Conservation (phyloP, 2,113 vertebrate species). For the Chloropsis hardwickii region DNA sequence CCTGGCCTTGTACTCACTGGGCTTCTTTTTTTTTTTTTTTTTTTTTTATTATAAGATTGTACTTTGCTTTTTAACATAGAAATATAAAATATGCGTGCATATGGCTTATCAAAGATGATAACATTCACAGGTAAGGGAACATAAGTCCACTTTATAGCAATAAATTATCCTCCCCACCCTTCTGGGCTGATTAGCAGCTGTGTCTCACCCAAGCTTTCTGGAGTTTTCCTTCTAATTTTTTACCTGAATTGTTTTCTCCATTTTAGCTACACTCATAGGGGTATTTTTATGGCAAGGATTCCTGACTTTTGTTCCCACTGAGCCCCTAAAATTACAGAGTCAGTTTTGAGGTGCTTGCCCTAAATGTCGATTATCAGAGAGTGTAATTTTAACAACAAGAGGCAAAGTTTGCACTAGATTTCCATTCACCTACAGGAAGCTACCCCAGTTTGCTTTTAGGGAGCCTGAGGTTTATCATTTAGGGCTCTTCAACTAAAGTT, state of each 20-base stretch:
- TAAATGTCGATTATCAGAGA: background rate
- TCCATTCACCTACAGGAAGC: background rate
- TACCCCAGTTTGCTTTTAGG: background rate
- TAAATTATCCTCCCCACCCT: slow-evolving; percentile 76
- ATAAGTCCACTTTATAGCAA: slow-evolving; percentile 72
- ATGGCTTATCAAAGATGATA: slow-evolving; percentile 75
- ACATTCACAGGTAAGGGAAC: slow-evolving; percentile 71
- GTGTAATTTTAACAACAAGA: background rate
- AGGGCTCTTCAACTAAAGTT: background rate
- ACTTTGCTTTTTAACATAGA: slow-evolving; percentile 62
- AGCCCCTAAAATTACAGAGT: background rate
- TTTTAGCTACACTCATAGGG: background rate
- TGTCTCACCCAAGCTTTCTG: background rate
- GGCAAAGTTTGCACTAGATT: background rate
- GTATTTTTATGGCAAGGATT: background rate
- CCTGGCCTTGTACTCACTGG: background rate
- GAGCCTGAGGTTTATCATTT: background rate
- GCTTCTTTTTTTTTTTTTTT: slow-evolving; percentile 13
- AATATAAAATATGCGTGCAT: slow-evolving; percentile 42
- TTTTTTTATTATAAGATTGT: background rate
- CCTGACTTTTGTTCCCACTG: background rate
- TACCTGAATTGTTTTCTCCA: slow-evolving; percentile 30
- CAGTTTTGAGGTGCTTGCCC: background rate
- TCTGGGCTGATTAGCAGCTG: slow-evolving; percentile 53
- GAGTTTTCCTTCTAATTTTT: slow-evolving; percentile 48